phyloP scores from a whole-genome alignment of 1,140 invertebrate genomes.

The Caenorhabditis brenneri region DNA sequence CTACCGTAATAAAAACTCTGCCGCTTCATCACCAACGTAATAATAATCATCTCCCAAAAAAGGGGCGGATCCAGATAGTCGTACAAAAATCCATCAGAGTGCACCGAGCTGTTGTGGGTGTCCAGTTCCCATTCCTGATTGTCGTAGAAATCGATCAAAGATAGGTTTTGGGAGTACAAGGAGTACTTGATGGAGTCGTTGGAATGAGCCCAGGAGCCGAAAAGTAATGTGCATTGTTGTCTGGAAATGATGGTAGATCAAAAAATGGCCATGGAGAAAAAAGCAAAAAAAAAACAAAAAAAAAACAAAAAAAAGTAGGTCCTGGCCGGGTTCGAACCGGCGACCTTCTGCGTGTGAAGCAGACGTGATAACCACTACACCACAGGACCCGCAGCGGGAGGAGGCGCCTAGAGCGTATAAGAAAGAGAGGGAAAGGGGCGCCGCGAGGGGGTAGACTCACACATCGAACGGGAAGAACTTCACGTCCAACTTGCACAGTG shows the following conservation, averaged over 20 bases:
- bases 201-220: slow-evolving; percentile 70
- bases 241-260: slow-evolving; percentile 49
- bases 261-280: neutral
- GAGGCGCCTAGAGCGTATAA: neutral
- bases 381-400: slow-evolving; percentile 36
- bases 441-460: slow-evolving; percentile 52
- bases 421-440: neutral
- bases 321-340: slow-evolving; percentile 60
- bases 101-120: slow-evolving; percentile 62
- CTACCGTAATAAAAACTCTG: slow-evolving; percentile 70
- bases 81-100: slow-evolving; percentile 68
- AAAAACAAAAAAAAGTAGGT: slow-evolving; percentile 23
- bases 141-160: slow-evolving; percentile 70
- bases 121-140: slow-evolving; percentile 71
- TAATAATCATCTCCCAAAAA: slow-evolving; percentile 71
- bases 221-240: slow-evolving; percentile 65
- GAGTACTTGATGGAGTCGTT: slow-evolving; percentile 71
- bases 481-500: slow-evolving; percentile 66
- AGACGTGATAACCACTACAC: slow-evolving; percentile 62
- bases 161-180: slow-evolving; percentile 68
- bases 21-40: slow-evolving; percentile 66
- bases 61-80: slow-evolving; percentile 70
- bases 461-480: slow-evolving; percentile 71
- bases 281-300: neutral
- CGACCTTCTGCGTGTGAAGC: slow-evolving; percentile 61